Base-by-base conservation (phyloP, 1,140 invertebrate species). In the Dufourea novaeangliae region DNA sequence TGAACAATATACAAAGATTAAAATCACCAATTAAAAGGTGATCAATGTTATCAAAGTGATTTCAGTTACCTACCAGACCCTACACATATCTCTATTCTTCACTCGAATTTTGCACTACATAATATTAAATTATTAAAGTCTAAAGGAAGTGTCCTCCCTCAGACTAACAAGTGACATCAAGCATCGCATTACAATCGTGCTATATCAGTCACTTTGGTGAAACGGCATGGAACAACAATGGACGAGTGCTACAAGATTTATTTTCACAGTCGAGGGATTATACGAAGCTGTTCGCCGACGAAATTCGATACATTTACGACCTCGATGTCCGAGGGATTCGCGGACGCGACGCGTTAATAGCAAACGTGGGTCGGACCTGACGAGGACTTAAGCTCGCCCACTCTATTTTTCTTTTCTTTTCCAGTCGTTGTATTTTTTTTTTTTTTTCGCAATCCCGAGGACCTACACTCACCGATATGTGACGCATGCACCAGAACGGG, bases 381-480 rank as follows among this genome's bases (percentile, higher is more conserved):
- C 72, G 69, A 85, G 73, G 20, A 63, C 57, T 83, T 73, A 77
- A 66, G 73, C 44, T 80, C 82, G 74, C 83, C 79, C 70, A 85
- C 79, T 84, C 52, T 11, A 61, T 54, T 80, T 67, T 57, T 57
- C 54, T 57, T 32, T 57, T 20, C 27, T 57, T 57, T 32, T 17
- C 27, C 25, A 5, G 4, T 52, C 27, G 27, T 10, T 14, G 61
- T 17, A 27, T 64, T 75, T 56, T 32, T 44, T 3, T 12, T 64
- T n/a, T 34, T 68, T 77, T 78, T 83, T 73, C 71, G 70, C 66
- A 82, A 81, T 79, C 69, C 32, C 41, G 44, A 63, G 59, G 64
- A 61, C 84, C 81, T 76, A 56, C 46, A 57, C 39, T 83, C 72
- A 74, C 57, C 57, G 74, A 80, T 80, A 80, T 73, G 68, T 74